Evolutionary conservation across 1,140 invertebrate genomes (phyloP), one percentile per base, ranked within the genome.

Genomic region (Zaprionus ghesquierei): DNA sequence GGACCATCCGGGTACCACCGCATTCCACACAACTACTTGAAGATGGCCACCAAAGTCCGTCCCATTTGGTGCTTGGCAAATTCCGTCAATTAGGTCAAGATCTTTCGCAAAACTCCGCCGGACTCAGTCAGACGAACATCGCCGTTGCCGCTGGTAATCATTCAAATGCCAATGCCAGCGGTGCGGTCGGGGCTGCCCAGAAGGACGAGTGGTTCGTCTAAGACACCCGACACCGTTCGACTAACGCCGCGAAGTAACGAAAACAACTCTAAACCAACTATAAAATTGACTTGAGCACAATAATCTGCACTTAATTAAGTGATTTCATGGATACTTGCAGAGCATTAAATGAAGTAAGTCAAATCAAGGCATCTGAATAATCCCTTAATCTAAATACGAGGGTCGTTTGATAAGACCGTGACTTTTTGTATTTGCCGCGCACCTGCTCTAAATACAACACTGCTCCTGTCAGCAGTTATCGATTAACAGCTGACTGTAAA

Each of bases 121-220:
- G 77, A 44, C 80, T 77, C 71, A 87, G 82, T 62, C 87, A 81
- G 73, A 84, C 81, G 65, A 90, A 91, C 63, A 89, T 91, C 60
- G 74, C 89, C 66, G 77, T 89, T 53, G 76, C 77, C 51, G 81
- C 75, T 59, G 81, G 81, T 77, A 77, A 77, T 50, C 90, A 87
- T 80, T 77, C 79, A 92, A 93, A 93, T 92, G 92, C 81, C 74
- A 77, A 73, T 51, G 64, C 81, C 12, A 18, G 41, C 10, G 41
- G 18, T 53, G 78, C 76, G 50, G 81, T 78, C 62, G 77, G 80
- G 89, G 92, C 92, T 92, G 93, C 94, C 91, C 93, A 94, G 90
- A 95, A 95, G 91, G 94, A 95, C 93, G 94, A 95, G 92, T 95
- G 94, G 94, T 95, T 95, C 93, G 94, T 95, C 93, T 95, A 94